Evolutionary conservation across 2,797 vertebrate species (phyloP), one percentile per base, ranked within the genome.

Genomic region (Sciurus carolinensis): DNA sequence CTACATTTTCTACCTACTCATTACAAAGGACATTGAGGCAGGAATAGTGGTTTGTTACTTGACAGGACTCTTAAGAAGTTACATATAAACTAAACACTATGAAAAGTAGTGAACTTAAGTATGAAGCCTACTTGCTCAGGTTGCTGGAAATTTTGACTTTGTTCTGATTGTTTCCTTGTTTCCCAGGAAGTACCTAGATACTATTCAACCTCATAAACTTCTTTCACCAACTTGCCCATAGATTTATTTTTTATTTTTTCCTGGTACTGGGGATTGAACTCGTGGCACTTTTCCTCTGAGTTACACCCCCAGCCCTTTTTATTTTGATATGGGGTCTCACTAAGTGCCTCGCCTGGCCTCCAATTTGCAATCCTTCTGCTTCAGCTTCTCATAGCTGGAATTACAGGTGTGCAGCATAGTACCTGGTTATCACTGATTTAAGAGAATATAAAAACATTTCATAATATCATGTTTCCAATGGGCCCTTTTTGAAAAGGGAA

Each of bases 141-240:
- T 36, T 67, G 17, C 50, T 36, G 2, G 64, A 95, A 39, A 69
- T 94, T 94, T 59, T 47, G 44, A 71, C 52, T 86, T 82, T 59
- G 57, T 75, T 95, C 71, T 83, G 59, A 76, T 62, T 94, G n/a
- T 80, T 87, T 80, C 39, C 73, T 75, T 73, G n/a, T 93, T 93
- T 92, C 62, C n/a, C 12, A 20, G 73, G 82, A 96, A 80, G 11
- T 39, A 47, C 9, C 11, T 36, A 72, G 44, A 66, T 33, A 39
- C 50, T 69, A 11, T 47, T 95, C 39, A 73, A 54, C 77, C 36
- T 36, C 33, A 59, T 71, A 72, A 77, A 83, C 26, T 85, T 22
- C 42, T 87, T 73, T 79, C 50, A 87, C 18, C 79, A 88, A 39
- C 47, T n/a, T 33, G 20, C 17, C 26, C 64, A 17, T 6, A 52